Percentiles rank a stretch among this genome's conserved stretches.
These are phyloP conservation scores for Agapornis roseicollis DNA, from an alignment of 2,113 vertebrate genomes.

Conservation along the genomic window DNA sequence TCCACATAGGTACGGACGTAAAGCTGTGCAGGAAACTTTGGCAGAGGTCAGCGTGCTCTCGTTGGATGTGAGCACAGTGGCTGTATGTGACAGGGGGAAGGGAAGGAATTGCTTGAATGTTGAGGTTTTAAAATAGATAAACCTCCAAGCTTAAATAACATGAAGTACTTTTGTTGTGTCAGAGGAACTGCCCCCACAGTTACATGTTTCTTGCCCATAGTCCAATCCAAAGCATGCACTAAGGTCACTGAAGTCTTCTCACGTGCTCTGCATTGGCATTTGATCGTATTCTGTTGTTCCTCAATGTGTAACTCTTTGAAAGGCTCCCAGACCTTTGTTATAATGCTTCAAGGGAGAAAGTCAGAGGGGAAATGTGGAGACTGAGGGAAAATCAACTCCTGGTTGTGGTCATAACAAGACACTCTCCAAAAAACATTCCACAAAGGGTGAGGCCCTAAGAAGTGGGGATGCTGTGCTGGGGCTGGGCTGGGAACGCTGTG, in stretches of 20 bases:
- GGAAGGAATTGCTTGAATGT: not conserved
- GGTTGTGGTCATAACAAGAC: not conserved
- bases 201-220: not conserved
- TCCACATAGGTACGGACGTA: not conserved
- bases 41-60: not conserved
- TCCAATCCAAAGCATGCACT: not conserved
- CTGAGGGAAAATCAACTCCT: not conserved
- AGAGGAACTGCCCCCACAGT: not conserved
- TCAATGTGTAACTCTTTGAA: not conserved
- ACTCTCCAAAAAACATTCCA: not conserved
- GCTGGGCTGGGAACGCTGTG: not conserved
- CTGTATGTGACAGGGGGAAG: not conserved
- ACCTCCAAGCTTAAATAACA: not conserved
- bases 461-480: not conserved
- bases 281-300: not conserved
- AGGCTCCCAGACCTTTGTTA: not conserved
- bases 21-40: not conserved
- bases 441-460: not conserved
- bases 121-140: not conserved
- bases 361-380: not conserved
- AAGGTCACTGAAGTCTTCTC: not conserved
- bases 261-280: not conserved
- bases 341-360: not conserved
- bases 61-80: not conserved
- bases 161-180: not conserved